phyloP scores from a whole-genome alignment of 2,113 vertebrate genomes.

The Oceanites oceanicus region DNA sequence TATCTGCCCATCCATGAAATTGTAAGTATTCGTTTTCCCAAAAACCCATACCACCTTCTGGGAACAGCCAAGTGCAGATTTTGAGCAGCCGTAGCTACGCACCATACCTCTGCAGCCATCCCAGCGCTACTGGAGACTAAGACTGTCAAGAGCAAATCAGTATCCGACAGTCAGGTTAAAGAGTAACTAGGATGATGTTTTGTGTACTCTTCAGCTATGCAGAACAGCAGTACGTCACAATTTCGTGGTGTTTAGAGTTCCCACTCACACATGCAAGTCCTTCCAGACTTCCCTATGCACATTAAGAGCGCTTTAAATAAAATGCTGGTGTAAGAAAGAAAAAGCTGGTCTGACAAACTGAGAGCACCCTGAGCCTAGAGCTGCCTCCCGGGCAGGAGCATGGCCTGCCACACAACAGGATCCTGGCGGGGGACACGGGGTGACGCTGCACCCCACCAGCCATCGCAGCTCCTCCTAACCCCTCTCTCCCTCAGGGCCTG shows the following conservation, averaged over 20 bases:
- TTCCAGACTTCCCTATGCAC: fast-evolving
- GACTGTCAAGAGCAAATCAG: not conserved
- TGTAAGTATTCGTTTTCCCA: fast-evolving
- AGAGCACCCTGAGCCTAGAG: too few species aligned
- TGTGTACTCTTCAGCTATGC: not conserved
- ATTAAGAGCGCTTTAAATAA: not conserved
- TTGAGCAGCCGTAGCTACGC: not conserved
- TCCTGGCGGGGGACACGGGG: not conserved
- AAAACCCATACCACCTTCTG: not conserved
- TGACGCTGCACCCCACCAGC: too few species aligned
- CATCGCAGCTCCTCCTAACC: too few species aligned
- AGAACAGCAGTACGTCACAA: not conserved
- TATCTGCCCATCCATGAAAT: not conserved
- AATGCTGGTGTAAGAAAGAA: not conserved
- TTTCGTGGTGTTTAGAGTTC: fast-evolving
- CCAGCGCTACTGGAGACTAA: too few species aligned
- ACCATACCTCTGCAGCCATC: not conserved
- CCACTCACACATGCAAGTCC: not conserved
- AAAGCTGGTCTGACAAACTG: not conserved
- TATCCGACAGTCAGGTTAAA: fast-evolving
- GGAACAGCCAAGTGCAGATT: not conserved
- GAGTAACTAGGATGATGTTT: not conserved
- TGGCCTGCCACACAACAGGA: too few species aligned
- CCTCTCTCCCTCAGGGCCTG: too few species aligned
- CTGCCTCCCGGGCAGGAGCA: not conserved